Conservation (phyloP, 2,888 invertebrate species). For the Phengaris arion region DNA sequence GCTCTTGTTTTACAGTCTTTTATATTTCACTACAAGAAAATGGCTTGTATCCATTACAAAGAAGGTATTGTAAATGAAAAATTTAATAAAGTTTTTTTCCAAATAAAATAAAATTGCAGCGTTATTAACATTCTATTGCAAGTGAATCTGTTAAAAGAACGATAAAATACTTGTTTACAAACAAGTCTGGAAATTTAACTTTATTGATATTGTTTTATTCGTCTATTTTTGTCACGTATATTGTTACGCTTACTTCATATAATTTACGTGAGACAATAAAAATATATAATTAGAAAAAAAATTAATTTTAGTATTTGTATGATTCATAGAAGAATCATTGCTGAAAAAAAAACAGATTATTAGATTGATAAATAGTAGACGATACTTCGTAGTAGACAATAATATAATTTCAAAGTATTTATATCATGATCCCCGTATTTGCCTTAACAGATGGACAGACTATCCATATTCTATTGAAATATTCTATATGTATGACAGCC, state of each 20-base stretch:
- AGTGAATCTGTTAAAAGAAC: neutral
- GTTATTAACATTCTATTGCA: neutral
- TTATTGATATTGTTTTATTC: neutral
- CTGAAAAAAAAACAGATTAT: too few species aligned
- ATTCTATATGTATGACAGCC: neutral
- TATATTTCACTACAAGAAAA: conserved; percentile 58
- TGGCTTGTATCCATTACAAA: conserved; percentile 33
- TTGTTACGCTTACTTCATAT: neutral
- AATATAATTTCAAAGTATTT: neutral
- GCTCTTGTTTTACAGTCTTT: conserved; percentile 68
- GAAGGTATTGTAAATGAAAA: conserved; percentile 19
- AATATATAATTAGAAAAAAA: too few species aligned
- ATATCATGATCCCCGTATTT: neutral
- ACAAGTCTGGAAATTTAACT: neutral
- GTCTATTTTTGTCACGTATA: neutral
- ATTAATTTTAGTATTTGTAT: too few species aligned
- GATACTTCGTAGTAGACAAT: neutral
- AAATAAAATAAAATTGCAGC: conserved; percentile 18
- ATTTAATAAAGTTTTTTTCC: conserved; percentile 25
- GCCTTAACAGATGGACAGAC: conserved; percentile 5
- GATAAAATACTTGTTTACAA: neutral
- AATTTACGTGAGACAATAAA: too few species aligned
- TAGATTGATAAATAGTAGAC: too few species aligned
- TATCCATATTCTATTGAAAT: neutral
- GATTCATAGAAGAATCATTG: too few species aligned